These are phyloP conservation scores for Protosalanx chinensis DNA, from an alignment of 2,797 vertebrate genomes.

Conservation along the genomic window DNA sequence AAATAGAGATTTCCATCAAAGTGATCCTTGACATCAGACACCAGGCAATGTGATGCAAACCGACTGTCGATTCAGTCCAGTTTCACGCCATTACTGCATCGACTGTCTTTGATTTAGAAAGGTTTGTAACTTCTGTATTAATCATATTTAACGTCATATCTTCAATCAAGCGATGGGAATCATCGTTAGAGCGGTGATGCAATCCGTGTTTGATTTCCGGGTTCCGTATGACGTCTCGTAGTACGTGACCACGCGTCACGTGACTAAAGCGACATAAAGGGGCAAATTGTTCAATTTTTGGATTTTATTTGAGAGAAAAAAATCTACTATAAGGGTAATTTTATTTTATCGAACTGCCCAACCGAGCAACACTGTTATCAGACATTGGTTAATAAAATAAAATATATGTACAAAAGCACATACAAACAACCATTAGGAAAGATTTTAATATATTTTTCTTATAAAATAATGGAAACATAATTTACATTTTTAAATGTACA, in stretches of 20 bases:
- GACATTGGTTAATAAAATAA: too few species aligned
- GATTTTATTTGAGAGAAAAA: too few species aligned
- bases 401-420: neutral
- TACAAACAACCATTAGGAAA: constrained; percentile 28
- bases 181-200: neutral
- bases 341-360: too few species aligned
- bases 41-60: neutral
- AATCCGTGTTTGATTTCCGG: neutral
- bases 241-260: neutral
- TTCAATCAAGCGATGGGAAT: neutral
- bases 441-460: constrained; percentile 70
- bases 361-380: neutral
- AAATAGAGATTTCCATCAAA: neutral
- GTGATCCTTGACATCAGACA: neutral
- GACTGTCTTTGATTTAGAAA: neutral
- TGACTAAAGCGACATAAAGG: neutral
- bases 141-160: neutral
- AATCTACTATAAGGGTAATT: too few species aligned
- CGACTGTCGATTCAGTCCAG: too few species aligned
- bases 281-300: neutral
- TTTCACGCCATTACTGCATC: neutral
- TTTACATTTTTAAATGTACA: constrained; percentile 84
- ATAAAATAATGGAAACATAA: constrained; percentile 85
- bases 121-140: neutral
- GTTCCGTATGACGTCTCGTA: neutral